phyloP scores from a whole-genome alignment of 2,797 vertebrate genomes.

The Enteromius thamalakanensis region DNA sequence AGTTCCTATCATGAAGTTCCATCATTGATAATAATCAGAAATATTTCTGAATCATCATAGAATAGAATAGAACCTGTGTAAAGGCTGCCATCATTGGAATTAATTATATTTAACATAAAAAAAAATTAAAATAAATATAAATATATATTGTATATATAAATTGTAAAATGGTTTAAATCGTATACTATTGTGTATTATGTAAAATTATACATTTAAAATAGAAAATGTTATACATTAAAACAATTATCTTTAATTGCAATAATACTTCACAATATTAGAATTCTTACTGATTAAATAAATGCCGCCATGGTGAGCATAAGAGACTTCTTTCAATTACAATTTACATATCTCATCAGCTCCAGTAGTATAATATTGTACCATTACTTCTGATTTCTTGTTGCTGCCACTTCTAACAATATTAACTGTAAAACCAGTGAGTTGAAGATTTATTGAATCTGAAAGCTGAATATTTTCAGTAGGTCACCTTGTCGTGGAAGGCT shows the following conservation, averaged over 20 bases:
- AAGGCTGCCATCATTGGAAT: background rate
- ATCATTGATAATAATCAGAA: background rate
- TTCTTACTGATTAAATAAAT: background rate
- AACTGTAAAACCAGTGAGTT: background rate
- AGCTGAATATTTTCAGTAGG: background rate
- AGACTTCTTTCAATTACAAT: background rate
- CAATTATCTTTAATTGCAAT: background rate
- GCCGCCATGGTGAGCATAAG: background rate
- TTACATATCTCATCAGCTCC: background rate
- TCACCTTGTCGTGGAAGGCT: conserved; percentile 81
- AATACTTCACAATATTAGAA: background rate
- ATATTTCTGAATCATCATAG: background rate
- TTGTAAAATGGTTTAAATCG: no score
- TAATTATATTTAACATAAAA: background rate
- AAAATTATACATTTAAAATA: no score
- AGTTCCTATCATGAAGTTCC: no score
- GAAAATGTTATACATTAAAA: no score
- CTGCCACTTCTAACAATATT: background rate
- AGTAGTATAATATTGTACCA: background rate
- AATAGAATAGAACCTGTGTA: background rate
- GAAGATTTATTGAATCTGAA: background rate
- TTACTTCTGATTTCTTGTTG: background rate
- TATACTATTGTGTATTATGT: no score
- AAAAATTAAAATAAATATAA: background rate
- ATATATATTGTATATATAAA: background rate